These are phyloP conservation scores for Limnephilus lunatus DNA, from an alignment of 2,888 invertebrate genomes.

Conservation along the genomic window DNA sequence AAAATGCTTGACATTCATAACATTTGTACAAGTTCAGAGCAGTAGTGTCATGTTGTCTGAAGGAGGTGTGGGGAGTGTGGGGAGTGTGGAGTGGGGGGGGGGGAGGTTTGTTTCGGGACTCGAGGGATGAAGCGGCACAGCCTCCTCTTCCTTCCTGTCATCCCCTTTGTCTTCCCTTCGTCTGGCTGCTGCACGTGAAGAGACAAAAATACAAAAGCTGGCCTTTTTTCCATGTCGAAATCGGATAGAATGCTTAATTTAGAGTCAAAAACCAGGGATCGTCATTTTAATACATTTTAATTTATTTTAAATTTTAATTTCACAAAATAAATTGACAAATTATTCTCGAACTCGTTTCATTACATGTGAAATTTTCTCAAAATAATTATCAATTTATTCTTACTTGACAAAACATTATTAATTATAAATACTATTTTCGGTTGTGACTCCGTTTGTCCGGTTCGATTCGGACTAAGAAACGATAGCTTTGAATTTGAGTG, in stretches of 20 bases:
- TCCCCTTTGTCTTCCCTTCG: conserved; percentile 32
- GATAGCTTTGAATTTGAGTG: too few relatives aligned
- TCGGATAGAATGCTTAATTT: conserved; percentile 38
- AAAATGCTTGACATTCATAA: conserved; percentile 28
- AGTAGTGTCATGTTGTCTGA: not conserved
- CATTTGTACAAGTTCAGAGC: conserved; percentile 22
- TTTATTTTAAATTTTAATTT: not conserved
- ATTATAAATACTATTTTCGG: too few relatives aligned
- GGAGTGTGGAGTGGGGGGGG: not conserved
- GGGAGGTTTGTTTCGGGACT: not conserved
- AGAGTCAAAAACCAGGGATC: conserved; percentile 11
- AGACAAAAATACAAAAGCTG: conserved; percentile 33
- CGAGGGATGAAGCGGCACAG: conserved; percentile 3
- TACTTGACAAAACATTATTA: too few relatives aligned
- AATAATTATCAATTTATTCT: too few relatives aligned
- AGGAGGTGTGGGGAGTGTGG: not conserved
- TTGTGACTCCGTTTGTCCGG: too few relatives aligned
- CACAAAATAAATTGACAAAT: not conserved
- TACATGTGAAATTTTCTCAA: too few relatives aligned
- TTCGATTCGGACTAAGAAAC: too few relatives aligned
- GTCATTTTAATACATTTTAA: not conserved
- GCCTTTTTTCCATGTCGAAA: conserved; percentile 21
- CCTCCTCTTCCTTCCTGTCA: conserved; percentile 15
- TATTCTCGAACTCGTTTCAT: too few relatives aligned
- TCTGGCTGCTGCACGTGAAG: conserved; percentile 31